phyloP scores from a whole-genome alignment of 2,888 invertebrate species.

The Dryocosmus kuriphilus region DNA sequence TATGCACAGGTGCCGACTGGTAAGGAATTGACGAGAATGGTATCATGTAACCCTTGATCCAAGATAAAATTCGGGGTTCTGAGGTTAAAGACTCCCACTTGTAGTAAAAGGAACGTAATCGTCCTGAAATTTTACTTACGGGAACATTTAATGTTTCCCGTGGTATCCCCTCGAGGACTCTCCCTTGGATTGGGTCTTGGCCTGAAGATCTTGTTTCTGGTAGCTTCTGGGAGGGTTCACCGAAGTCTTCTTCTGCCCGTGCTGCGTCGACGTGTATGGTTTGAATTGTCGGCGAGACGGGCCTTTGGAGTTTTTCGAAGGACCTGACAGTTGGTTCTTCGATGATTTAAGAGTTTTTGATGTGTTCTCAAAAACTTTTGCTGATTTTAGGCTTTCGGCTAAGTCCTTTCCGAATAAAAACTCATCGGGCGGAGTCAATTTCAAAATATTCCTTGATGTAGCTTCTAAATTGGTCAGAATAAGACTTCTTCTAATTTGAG shows the following conservation, averaged over 20 bases:
- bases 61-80: conserved; percentile 34
- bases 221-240: no score
- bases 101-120: conserved; percentile 3
- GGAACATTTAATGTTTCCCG: background rate
- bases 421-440: conserved; percentile 13
- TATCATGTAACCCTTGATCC: conserved; percentile 43
- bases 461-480: conserved; percentile 47
- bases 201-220: no score
- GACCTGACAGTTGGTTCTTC: background rate
- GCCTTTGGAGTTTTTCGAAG: conserved; percentile 39
- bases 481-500: conserved; percentile 37
- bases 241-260: no score
- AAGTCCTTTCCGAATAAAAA: conserved; percentile 47
- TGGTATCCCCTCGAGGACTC: no score
- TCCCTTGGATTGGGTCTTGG: no score
- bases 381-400: conserved; percentile 42
- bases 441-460: conserved; percentile 42
- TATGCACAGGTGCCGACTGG: no score
- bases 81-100: conserved; percentile 41
- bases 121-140: conserved; percentile 42
- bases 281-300: conserved; percentile 22
- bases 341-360: conserved; percentile 37
- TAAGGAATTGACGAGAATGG: background rate
- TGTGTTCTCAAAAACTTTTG: conserved; percentile 43
- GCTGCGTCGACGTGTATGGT: no score